phyloP scores from a whole-genome alignment of 2,797 vertebrate genomes.

The Melanotaenia nigrans region DNA sequence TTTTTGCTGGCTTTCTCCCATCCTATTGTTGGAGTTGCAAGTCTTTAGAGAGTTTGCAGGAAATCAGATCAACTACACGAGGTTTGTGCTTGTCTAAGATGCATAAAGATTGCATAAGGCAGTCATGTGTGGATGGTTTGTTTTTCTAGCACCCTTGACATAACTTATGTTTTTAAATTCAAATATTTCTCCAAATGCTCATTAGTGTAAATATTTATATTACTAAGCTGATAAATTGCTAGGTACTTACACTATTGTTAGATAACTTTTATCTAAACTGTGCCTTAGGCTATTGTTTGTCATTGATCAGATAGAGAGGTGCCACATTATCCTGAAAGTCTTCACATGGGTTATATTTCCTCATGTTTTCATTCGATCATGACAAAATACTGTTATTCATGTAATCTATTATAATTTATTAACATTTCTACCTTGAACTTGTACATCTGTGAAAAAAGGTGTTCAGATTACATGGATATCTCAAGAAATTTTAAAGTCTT shows the following conservation, averaged over 20 bases:
- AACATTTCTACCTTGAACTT: not conserved
- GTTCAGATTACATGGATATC: not conserved
- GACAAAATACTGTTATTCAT: not conserved
- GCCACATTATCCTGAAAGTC: slow-evolving; percentile 31
- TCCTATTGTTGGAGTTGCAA: slow-evolving; percentile 62
- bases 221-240: slow-evolving; percentile 22
- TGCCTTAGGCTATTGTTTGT: slow-evolving; percentile 45
- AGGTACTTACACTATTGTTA: slow-evolving; percentile 40
- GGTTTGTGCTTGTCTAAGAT: slow-evolving; percentile 31
- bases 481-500: not conserved
- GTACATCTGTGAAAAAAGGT: not conserved
- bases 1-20: slow-evolving; percentile 64
- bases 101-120: slow-evolving; percentile 3
- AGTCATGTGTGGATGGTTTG: slow-evolving; percentile 3
- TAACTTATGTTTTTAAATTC: slow-evolving; percentile 14
- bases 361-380: not conserved
- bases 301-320: slow-evolving; percentile 48
- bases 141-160: slow-evolving; percentile 4
- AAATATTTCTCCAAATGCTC: slow-evolving; percentile 4
- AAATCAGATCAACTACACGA: slow-evolving; percentile 58
- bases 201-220: slow-evolving; percentile 19
- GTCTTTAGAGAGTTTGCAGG: slow-evolving; percentile 73
- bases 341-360: not conserved
- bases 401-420: not conserved
- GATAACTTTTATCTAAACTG: slow-evolving; percentile 49